Conservation (phyloP, 2,113 vertebrate genomes). For the Oncorhynchus masou region DNA sequence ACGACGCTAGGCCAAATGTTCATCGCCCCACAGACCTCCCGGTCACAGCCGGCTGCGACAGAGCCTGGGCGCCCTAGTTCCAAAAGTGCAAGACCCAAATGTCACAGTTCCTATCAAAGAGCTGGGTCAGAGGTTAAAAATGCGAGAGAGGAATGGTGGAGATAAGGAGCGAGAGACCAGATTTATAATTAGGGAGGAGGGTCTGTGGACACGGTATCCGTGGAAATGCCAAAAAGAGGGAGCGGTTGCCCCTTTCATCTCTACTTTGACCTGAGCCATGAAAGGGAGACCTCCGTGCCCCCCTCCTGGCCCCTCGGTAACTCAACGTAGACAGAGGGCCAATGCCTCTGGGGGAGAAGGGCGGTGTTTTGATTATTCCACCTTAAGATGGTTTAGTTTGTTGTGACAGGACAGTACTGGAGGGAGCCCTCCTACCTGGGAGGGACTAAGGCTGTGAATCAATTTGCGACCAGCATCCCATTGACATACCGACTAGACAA, state of each 20-base stretch:
- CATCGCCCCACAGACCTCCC: no score
- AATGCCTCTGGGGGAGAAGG: neutral
- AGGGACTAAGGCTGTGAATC: no score
- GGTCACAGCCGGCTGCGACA: no score
- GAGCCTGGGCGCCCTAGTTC: no score
- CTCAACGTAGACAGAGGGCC: neutral
- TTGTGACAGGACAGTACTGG: neutral
- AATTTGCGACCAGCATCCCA: no score
- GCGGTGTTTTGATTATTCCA: neutral
- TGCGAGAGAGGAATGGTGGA: neutral
- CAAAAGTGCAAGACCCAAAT: no score
- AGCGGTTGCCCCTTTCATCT: conserved; percentile 50
- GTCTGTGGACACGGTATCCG: conserved; percentile 49
- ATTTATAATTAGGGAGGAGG: conserved; percentile 37
- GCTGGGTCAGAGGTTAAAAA: neutral
- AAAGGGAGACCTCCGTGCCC: conserved; percentile 30
- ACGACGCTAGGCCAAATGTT: no score
- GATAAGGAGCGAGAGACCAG: conserved; percentile 4
- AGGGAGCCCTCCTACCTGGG: no score
- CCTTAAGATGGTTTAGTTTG: neutral
- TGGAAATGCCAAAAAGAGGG: conserved; percentile 46
- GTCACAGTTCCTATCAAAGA: neutral
- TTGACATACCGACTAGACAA: no score
- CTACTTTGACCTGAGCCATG: conserved; percentile 50
- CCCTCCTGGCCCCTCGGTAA: neutral